These are phyloP conservation scores for Brachypalpus laphriformis DNA, from an alignment of 2,888 invertebrate genomes.

Conservation along the genomic window DNA sequence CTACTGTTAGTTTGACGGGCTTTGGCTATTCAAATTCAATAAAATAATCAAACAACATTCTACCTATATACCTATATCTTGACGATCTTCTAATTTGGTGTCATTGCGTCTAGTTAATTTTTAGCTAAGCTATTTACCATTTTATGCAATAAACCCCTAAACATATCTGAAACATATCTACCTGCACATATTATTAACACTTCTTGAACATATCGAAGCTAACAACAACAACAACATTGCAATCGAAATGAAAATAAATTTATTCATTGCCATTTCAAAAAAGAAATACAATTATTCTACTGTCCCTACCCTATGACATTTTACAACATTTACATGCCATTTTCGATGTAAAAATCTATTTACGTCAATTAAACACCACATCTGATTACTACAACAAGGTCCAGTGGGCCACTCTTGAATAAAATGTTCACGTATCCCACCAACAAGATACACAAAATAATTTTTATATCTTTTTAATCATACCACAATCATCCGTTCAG, in stretches of 20 bases:
- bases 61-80: too few relatives aligned
- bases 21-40: too few relatives aligned
- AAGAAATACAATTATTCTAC: background rate
- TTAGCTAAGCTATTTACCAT: too few relatives aligned
- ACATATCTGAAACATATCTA: slow-evolving; percentile 5
- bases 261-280: background rate
- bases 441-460: slow-evolving; percentile 28
- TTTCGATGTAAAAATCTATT: slow-evolving; percentile 56
- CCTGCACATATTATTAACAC: background rate
- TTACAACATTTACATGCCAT: slow-evolving; percentile 42
- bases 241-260: background rate
- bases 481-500: background rate
- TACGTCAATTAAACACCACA: slow-evolving; percentile 57
- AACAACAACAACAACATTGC: background rate
- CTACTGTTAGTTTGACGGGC: too few relatives aligned
- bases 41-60: too few relatives aligned
- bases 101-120: too few relatives aligned
- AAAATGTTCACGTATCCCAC: slow-evolving; percentile 28
- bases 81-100: background rate
- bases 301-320: background rate
- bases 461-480: slow-evolving; percentile 55
- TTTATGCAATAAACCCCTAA: background rate
- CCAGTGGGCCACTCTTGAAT: background rate
- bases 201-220: background rate
- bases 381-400: slow-evolving; percentile 49